Evolutionary conservation across 2,797 vertebrate genomes (phyloP).

Genomic region (Alcedo quadribrachys): DNA sequence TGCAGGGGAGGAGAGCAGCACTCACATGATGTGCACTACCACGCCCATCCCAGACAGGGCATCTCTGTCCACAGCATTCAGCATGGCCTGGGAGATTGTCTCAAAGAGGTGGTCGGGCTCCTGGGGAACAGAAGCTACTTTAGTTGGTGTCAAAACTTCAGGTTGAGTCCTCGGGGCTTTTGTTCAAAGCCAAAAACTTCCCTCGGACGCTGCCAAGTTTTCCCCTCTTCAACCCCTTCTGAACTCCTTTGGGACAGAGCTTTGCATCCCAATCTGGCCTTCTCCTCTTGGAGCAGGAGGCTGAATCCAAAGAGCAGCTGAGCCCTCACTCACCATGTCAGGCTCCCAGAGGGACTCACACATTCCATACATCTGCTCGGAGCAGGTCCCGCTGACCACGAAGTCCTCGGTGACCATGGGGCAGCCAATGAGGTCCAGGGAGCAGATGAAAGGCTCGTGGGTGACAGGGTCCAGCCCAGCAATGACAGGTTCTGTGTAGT

Average conservation of each 20-base stretch:
- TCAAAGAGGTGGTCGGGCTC: constrained; percentile 95
- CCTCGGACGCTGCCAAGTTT: fast-evolving
- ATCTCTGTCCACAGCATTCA: constrained; percentile 95
- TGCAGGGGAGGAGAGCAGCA: not conserved
- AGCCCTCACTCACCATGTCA: constrained; percentile 86
- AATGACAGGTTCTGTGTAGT: constrained; percentile 96
- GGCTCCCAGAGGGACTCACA: constrained; percentile 98
- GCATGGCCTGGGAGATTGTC: constrained; percentile 97
- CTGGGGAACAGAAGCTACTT: constrained; percentile 64
- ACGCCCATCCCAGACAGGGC: constrained; percentile 98
- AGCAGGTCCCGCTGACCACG: constrained; percentile 97
- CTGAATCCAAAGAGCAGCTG: fast-evolving
- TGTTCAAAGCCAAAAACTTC: not conserved
- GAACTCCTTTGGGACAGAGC: fast-evolving
- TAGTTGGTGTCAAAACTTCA: not conserved
- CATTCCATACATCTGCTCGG: constrained; percentile 99
- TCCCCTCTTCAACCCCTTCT: not conserved
- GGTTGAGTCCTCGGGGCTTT: not conserved
- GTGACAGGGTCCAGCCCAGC: constrained; percentile 93
- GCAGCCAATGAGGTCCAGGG: constrained; percentile 95
- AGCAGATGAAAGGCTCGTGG: constrained; percentile 94
- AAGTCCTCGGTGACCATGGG: constrained; percentile 98
- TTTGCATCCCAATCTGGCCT: fast-evolving
- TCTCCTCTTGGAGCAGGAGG: not conserved
- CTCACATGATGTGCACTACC: constrained; percentile 94